Base-by-base conservation (phyloP, 1,140 invertebrate genomes). In the Drosophila hydei region DNA sequence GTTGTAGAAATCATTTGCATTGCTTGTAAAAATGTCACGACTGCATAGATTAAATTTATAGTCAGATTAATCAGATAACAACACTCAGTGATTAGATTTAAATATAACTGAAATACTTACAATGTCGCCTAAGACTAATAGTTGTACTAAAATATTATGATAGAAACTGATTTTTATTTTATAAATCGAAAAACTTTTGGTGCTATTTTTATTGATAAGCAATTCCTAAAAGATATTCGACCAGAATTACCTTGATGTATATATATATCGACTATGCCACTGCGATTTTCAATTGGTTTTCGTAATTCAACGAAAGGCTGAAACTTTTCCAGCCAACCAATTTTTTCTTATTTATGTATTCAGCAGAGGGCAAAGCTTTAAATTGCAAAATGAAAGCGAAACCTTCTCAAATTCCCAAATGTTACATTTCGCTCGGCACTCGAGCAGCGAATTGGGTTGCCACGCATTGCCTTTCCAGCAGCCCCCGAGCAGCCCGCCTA, bases 321-420 rank as follows among this genome's bases (percentile, higher is more conserved):
- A 56, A 56, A 25, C 11, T 23, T n/a, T 30, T 61, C 14, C 11
- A 12, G 9, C 7, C 11, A 30, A n/a, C 9, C 9, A 14, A 40
- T n/a, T 40, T 40, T 43, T 45, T 65, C 11, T 40, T 11, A 45
- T 43, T 16, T 25, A 21, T 12, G 14, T 7, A 16, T 38, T 50
- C 33, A 25, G 21, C 33, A 16, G n/a, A 54, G 27, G 0, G 23
- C 18, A 5, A 38, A 48, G 56, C 68, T 80, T 77, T 61, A 65
- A 77, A 64, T 70, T 76, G 21, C 38, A 60, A 88, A 88, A 78
- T 70, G 72, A 88, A 88, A 87, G 77, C 68, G 81, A 87, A 87
- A 81, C 70, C 48, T 55, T 50, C 45, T 27, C 52, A 64, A 88
- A 87, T 88, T 88, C 75, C 81, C 78, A 88, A 88, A 78, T 64